Percentiles rank a stretch among this genome's conserved stretches.
Evolutionary conservation across 2,888 invertebrate species (phyloP).

Genomic region (Trichacis sp.): DNA sequence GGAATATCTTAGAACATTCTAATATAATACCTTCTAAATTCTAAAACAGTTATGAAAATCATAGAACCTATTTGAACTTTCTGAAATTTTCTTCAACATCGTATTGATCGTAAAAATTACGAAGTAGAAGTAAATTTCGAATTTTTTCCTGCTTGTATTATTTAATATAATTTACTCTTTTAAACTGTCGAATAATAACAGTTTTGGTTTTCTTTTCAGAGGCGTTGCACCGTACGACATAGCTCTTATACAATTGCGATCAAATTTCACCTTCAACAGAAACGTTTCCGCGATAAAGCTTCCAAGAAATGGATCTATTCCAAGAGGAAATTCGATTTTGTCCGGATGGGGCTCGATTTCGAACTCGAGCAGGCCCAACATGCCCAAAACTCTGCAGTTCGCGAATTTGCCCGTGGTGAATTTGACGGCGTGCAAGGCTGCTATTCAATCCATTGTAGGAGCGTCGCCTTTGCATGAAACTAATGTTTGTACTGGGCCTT

Average conservation of each 20-base stretch:
- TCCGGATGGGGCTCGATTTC: slow-evolving; percentile 70
- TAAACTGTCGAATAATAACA: too few species aligned
- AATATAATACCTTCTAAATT: too few species aligned
- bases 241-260: slow-evolving; percentile 68
- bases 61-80: too few species aligned
- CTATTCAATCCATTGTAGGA: slow-evolving; percentile 47
- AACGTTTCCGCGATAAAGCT: slow-evolving; percentile 63
- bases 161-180: too few species aligned
- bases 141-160: too few species aligned
- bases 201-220: slow-evolving; percentile 41
- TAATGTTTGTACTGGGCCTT: slow-evolving; percentile 55
- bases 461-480: slow-evolving; percentile 47
- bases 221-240: slow-evolving; percentile 70
- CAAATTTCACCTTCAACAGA: slow-evolving; percentile 56
- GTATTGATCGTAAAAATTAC: too few species aligned
- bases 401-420: slow-evolving; percentile 55
- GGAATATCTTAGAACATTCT: too few species aligned
- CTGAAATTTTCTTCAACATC: too few species aligned
- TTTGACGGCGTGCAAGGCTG: slow-evolving; percentile 45
- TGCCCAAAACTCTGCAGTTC: slow-evolving; percentile 59
- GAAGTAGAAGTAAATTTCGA: too few species aligned
- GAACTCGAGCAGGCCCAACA: slow-evolving; percentile 30
- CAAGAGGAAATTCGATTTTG: slow-evolving; percentile 60
- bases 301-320: slow-evolving; percentile 53
- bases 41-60: too few species aligned